Conservation (phyloP, 2,888 invertebrate species). For the Volucella bombylans region DNA sequence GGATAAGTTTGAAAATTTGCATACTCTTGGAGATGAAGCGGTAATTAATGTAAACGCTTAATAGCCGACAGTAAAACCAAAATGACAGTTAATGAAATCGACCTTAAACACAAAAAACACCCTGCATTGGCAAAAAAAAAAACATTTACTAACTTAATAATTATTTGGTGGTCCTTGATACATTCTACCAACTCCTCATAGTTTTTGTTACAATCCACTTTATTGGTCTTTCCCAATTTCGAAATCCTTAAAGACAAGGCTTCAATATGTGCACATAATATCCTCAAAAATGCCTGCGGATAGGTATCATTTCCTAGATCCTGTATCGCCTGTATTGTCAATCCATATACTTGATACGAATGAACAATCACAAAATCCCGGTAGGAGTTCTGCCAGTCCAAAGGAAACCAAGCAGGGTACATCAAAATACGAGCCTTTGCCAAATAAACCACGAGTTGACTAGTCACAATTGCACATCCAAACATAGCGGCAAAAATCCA, state of each 20-base stretch:
- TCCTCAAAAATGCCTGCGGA: conserved; percentile 77
- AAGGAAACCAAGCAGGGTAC: conserved; percentile 78
- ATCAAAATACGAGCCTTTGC: conserved; percentile 73
- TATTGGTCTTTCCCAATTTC: conserved; percentile 48
- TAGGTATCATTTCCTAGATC: conserved; percentile 76
- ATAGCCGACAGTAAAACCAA: too few relatives aligned
- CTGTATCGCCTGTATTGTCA: conserved; percentile 65
- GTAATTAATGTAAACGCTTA: too few relatives aligned
- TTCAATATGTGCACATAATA: conserved; percentile 78
- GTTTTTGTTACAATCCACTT: conserved; percentile 24
- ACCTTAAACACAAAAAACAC: too few relatives aligned
- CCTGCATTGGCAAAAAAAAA: not conserved
- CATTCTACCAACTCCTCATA: conserved; percentile 76
- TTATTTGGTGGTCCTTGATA: conserved; percentile 78
- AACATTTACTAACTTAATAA: conserved; percentile 76
- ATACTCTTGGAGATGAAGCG: too few relatives aligned
- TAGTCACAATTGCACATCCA: conserved; percentile 33
- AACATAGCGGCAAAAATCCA: conserved; percentile 52
- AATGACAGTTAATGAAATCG: too few relatives aligned
- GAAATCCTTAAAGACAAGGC: conserved; percentile 76
- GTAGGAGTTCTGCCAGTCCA: conserved; percentile 77
- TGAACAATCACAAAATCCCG: conserved; percentile 72
- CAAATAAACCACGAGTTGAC: conserved; percentile 71
- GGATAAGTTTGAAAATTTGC: too few relatives aligned
- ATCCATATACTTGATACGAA: conserved; percentile 69